phyloP scores from a whole-genome alignment of 1,140 invertebrate genomes.

The Fopius arisanus region DNA sequence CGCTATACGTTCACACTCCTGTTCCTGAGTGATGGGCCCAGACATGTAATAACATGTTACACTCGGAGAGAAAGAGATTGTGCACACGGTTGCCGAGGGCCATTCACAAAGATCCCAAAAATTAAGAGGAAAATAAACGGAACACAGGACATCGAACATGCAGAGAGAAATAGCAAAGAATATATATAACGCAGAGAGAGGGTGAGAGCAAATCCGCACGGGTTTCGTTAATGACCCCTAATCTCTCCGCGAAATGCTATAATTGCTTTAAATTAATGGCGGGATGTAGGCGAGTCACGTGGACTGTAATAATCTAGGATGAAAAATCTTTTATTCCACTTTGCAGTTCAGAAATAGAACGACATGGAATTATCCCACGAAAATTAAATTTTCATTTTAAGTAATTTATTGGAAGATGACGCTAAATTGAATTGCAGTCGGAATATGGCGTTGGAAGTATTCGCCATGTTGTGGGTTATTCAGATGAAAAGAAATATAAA shows the following conservation, averaged over 20 bases:
- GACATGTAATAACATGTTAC: conserved; percentile 54
- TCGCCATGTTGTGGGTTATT: too few relatives aligned
- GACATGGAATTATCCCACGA: neutral
- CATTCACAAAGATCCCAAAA: conserved; percentile 33
- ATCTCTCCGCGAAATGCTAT: conserved; percentile 45
- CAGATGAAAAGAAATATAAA: too few relatives aligned
- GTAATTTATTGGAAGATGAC: too few relatives aligned
- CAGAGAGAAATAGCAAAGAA: neutral
- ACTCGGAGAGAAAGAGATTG: neutral
- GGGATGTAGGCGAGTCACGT: conserved; percentile 39
- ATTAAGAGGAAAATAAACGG: neutral
- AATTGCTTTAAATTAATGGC: conserved; percentile 53
- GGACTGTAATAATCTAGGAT: conserved; percentile 6
- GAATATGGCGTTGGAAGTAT: too few relatives aligned
- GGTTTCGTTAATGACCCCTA: conserved; percentile 52
- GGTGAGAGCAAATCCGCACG: conserved; percentile 45
- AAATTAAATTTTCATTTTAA: neutral
- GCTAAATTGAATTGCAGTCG: too few relatives aligned
- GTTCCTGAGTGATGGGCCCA: conserved; percentile 38
- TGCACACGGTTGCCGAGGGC: conserved; percentile 31
- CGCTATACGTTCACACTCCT: conserved; percentile 16
- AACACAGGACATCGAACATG: neutral
- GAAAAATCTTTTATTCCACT: neutral
- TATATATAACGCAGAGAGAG: conserved; percentile 34
- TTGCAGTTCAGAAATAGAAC: neutral